Conservation (phyloP, 2,797 vertebrate species). For the Malurus leucopterus region DNA sequence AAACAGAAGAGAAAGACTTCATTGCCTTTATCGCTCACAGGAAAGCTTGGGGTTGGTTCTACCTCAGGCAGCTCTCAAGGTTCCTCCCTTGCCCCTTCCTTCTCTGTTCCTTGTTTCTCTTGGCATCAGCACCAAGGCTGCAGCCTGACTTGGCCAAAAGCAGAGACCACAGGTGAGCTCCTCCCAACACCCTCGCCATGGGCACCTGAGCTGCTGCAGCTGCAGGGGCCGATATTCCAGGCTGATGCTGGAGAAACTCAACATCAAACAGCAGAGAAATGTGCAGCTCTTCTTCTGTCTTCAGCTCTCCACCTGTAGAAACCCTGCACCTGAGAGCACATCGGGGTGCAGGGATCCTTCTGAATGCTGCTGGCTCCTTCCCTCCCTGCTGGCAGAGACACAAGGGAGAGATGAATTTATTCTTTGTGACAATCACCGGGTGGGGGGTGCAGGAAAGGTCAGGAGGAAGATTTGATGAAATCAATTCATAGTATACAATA, state of each 20-base stretch:
- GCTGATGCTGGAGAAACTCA: not conserved
- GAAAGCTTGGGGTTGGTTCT: not conserved
- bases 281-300: not conserved
- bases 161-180: accelerated
- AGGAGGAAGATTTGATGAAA: not conserved
- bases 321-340: accelerated
- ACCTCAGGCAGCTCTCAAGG: not conserved
- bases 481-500: not conserved
- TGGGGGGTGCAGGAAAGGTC: not conserved
- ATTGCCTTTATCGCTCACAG: not conserved
- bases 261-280: not conserved
- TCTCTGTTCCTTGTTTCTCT: not conserved
- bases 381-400: not conserved
- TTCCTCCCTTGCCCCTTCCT: not conserved
- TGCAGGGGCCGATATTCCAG: not conserved
- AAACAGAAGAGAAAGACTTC: not conserved
- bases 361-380: not conserved
- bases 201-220: not conserved
- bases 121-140: not conserved
- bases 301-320: not conserved
- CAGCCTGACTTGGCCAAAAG: not conserved
- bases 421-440: not conserved
- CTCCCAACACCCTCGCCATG: accelerated
- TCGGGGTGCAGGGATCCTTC: not conserved
- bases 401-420: not conserved